Percentiles rank a stretch among this genome's conserved stretches.
Evolutionary conservation across 1,140 invertebrate species (phyloP).

Genomic region (Arctopsyche grandis): DNA sequence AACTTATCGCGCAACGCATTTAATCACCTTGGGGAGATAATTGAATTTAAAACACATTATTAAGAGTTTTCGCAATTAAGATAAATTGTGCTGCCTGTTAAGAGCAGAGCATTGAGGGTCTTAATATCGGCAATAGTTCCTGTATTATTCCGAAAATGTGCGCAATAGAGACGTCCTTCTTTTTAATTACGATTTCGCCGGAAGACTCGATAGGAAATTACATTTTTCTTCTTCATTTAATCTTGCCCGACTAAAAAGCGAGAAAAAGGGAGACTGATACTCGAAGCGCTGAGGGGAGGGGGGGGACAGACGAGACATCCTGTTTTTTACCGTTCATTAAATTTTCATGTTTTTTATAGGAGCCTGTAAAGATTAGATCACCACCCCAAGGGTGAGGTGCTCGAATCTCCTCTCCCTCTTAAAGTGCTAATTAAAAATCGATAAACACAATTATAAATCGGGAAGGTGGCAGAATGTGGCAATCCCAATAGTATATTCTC

Average conservation of each 20-base stretch:
- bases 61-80: conserved; percentile 17
- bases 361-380: conserved; percentile 43
- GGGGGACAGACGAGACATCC: conserved; percentile 44
- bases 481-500: not conserved
- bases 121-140: conserved; percentile 30
- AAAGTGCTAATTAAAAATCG: conserved; percentile 52
- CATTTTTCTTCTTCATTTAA: conserved; percentile 54
- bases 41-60: conserved; percentile 8
- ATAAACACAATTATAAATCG: conserved; percentile 40
- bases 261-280: not conserved
- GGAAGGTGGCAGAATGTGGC: not conserved
- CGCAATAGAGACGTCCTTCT: conserved; percentile 34
- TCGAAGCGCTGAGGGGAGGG: conserved; percentile 9
- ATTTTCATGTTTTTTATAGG: conserved; percentile 51
- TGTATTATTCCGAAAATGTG: conserved; percentile 15
- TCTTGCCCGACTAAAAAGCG: conserved; percentile 38
- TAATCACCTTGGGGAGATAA: not conserved
- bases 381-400: conserved; percentile 22
- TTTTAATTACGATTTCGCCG: conserved; percentile 53
- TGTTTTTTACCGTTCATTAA: conserved; percentile 52
- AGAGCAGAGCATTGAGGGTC: not conserved
- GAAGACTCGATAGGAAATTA: conserved; percentile 54
- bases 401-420: conserved; percentile 22
- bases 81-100: conserved; percentile 6
- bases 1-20: not conserved